Percentiles rank a stretch among this genome's conserved stretches.
Conservation (phyloP, 2,113 vertebrate genomes). For the Zosterops japonicus region DNA sequence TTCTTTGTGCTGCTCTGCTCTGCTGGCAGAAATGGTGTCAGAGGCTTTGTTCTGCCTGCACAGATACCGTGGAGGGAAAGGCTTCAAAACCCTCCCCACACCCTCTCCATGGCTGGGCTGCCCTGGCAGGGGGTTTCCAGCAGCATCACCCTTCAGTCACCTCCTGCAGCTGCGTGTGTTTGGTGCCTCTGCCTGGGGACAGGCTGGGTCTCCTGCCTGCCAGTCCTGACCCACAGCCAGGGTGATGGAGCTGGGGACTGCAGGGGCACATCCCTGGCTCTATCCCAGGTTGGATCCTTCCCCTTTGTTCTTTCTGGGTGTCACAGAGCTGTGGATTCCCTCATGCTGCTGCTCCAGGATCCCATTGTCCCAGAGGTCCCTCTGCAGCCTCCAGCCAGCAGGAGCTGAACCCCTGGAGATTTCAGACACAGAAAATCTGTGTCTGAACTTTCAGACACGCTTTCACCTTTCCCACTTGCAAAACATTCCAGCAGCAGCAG, state of each 20-base stretch:
- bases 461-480: background rate
- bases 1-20: background rate
- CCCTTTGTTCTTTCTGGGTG: background rate
- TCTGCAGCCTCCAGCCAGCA: background rate
- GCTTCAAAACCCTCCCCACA: background rate
- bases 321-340: background rate
- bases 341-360: background rate
- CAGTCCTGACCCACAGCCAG: background rate
- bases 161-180: background rate
- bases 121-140: background rate
- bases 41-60: background rate
- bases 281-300: background rate
- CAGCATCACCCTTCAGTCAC: background rate
- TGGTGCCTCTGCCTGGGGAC: background rate
- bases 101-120: rapidly evolving
- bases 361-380: rapidly evolving
- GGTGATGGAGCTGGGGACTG: background rate
- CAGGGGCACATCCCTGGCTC: background rate
- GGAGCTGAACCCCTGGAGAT: background rate
- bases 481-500: background rate
- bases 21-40: background rate
- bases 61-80: background rate
- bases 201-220: background rate
- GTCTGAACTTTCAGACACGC: too few species aligned
- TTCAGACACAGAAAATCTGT: background rate